Base-by-base conservation (phyloP, 1,140 invertebrate genomes). In the Polyergus mexicanus region DNA sequence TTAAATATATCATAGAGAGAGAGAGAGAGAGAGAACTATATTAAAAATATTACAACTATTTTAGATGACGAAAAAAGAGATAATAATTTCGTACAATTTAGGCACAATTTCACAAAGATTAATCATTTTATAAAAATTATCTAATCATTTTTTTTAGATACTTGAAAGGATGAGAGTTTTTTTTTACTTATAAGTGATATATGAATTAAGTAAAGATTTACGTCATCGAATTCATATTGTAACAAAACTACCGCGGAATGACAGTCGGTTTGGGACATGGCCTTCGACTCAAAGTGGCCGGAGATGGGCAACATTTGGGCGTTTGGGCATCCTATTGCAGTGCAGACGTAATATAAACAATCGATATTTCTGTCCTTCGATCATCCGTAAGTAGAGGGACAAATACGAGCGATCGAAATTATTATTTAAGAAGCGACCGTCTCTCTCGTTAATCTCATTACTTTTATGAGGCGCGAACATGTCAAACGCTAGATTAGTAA, bases 271-370 rank as follows among this genome's bases (percentile, higher is more conserved):
- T 25, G 78, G 54, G n/a, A 22, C 78, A 4, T 78, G 89, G 89
- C 65, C 54, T 11, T 13, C 10, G 10, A 63, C 51, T 60, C n/a
- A 54, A 28, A 56, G 22, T 74, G 22, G 60, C 80, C 89, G 83
- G 32, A 5, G 13, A 19, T 90, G 89, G 28, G 76, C 81, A 56
- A 74, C 85, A 80, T 68, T 80, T 88, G 44, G 78, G 71, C 58
- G 56, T 71, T 76, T 88, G 44, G 78, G 71, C 58, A 62, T 71
- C 74, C 56, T 84, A 74, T 90, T 80, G 60, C 66, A 66, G 71
- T 76, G 66, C 47, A 91, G 69, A 77, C 80, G 87, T 80, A 91
- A 91, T 56, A 91, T 91, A 91, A 91, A 91, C 90, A 91, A 91
- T 91, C 77, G 66, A 69, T 85, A 63, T 84, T 47, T 56, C 16